Evolutionary conservation across 2,797 vertebrate genomes (phyloP), one percentile per base, ranked within the genome.

Genomic region (Distichodus sexfasciatus): DNA sequence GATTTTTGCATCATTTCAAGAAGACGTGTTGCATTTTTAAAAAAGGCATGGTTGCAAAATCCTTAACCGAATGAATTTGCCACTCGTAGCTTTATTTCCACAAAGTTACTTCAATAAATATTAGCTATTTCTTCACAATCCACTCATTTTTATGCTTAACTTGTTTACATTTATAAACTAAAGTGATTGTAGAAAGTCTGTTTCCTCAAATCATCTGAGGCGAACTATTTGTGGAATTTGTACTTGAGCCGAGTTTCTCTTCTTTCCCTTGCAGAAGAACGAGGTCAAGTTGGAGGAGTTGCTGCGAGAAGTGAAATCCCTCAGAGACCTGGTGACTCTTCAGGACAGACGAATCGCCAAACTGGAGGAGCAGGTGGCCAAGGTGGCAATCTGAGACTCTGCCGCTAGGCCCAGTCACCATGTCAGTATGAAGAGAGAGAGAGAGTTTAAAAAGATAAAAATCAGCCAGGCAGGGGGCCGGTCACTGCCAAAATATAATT

Each of bases 211-310:
- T 33, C 12, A 1, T 17, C 1, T 33, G 17, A 24, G 11, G 35
- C 2, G 3, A 3, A 19, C 4, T 68, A 75, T 24, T 62, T 5
- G n/a, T n/a, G n/a, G n/a, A n/a, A n/a, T n/a, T n/a, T n/a, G n/a
- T n/a, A n/a, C n/a, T n/a, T n/a, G n/a, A n/a, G n/a, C n/a, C n/a
- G n/a, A n/a, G n/a, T n/a, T 9, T 0, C 55, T 3, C 74, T 5
- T 31, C 35, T 78, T 6, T 35, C 36, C 76, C 35, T 72, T 69
- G 17, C 84, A 98, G 95, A 94, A 95, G 89, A 96, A 92, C 6
- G 96, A 98, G 82, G 94, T 94, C 79, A 98, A 96, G 87, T 85
- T 99, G 93, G 97, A 98, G 47, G 96, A 98, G 88, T 92, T 99
- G 66, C 90, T 99, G 79, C 92, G 93, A 85, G 97, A 99, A 92